Evolutionary conservation across 2,113 vertebrate species (phyloP).

Genomic region (Romanogobio albipinnatus): DNA sequence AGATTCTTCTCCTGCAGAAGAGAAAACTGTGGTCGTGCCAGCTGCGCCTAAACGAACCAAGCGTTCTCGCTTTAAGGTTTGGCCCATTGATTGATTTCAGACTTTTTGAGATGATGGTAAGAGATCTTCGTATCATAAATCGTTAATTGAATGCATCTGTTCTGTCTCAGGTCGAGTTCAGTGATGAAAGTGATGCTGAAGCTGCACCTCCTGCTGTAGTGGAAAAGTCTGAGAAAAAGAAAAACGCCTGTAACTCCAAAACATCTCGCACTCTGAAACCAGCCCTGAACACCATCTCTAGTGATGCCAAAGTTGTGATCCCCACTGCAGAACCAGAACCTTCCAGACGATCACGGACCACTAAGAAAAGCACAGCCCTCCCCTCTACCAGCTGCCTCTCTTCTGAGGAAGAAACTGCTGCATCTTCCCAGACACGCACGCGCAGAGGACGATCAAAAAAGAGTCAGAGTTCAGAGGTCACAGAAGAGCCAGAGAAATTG

Average conservation of each 20-base stretch:
- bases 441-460: constrained; percentile 59
- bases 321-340: constrained; percentile 45
- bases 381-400: constrained; percentile 32
- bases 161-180: constrained; percentile 81
- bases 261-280: constrained; percentile 44
- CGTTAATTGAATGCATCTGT: not conserved
- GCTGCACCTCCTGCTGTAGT: constrained; percentile 44
- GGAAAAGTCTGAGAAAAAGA: constrained; percentile 53
- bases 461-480: constrained; percentile 13
- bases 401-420: constrained; percentile 59
- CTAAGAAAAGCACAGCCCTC: constrained; percentile 60
- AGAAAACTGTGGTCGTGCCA: constrained; percentile 66
- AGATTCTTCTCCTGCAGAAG: constrained; percentile 68
- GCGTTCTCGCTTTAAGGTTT: constrained; percentile 82
- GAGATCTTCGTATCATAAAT: not conserved
- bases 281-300: not conserved
- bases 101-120: not conserved
- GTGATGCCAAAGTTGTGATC: constrained; percentile 12
- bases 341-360: constrained; percentile 50
- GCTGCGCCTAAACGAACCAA: constrained; percentile 81
- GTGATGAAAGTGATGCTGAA: constrained; percentile 87
- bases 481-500: constrained; percentile 77
- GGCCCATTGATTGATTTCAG: not conserved
- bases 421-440: constrained; percentile 28
- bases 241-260: constrained; percentile 49